Evolutionary conservation across 2,113 vertebrate species (phyloP), one percentile per base, ranked within the genome.

Genomic region (Ictalurus furcatus): DNA sequence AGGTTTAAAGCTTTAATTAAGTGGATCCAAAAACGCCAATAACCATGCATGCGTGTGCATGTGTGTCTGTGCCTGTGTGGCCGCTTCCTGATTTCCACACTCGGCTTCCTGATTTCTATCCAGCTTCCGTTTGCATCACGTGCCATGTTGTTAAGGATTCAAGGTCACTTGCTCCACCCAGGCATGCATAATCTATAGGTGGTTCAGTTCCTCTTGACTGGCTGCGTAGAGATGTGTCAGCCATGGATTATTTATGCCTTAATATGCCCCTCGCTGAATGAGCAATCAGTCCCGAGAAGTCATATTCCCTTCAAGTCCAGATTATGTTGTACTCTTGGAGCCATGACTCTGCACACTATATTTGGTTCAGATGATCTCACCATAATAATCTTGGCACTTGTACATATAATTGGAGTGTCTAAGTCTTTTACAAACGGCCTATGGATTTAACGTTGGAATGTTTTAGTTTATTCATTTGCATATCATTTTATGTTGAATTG

Each of bases 221-320:
- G 92, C 94, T 92, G 93, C 92, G 92, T 83, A 90, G 89, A 93
- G 94, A 92, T 92, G 89, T 94, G 94, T 94, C 92, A 91, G 83
- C 90, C 91, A 94, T 95, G 91, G 93, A 94, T 96, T 95, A 95
- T 96, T 96, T 94, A 95, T 96, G 92, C 88, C 92, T 94, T 95
- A 94, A 95, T 96, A 94, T 95, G 92, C 58, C 92, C 91, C 90
- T 90, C 81, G 17, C 89, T 92, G 93, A 95, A 95, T 90, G 92
- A 94, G 94, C 93, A 94, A 92, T 95, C 93, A 90, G 93, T 90
- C 91, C 89, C 82, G 90, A 92, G 59, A 90, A 79, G 84, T 80
- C 84, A 44, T 74, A 82, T 88, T 69, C 84, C 85, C 59, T 58
- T 12, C 44, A 30, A 40, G 58, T 74, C 79, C 71, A 40, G n/a